Base-by-base conservation (phyloP, 2,797 vertebrate species). In the Oreochromis mossambicus region DNA sequence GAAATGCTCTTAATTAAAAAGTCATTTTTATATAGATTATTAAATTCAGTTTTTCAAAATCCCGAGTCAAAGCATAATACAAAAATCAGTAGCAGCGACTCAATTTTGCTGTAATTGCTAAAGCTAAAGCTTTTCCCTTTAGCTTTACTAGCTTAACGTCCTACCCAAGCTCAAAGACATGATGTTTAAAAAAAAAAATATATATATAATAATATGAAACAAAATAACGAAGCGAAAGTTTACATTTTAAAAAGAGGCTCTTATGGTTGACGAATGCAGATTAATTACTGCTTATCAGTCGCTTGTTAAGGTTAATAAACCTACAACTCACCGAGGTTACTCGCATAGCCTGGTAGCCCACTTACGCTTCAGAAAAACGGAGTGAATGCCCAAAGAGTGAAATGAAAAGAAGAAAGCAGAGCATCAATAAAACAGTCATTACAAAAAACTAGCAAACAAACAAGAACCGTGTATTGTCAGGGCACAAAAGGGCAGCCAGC, bases 61-160 rank as follows among this genome's bases (percentile, higher is more conserved):
- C 0, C 34, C 12, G 34, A 34, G 56, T 63, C 1, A 38, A 63
- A n/a, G 19, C 34, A 38, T 38, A 38, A 8, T 8, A 63, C 34
- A 13, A n/a, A 63, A 63, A 38, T 66, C 38, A 66, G 34, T 0
- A 41, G 36, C 34, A 66, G 61, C 14, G 61, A 41, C 2, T 26
- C 14, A 70, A 6, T 29, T 70, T 29, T 19, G 2, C 0, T 70
- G 0, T 26, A 46, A 5, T 46, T 17, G 66, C 46, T 17, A 17
- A 15, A 70, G 5, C 1, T 5, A 6, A 1, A 5, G 0, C 2
- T 2, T 70, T 26, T 7, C 7, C 21, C 21, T 26, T 41, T 43
- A 70, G 66, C 66, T 26, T 24, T 43, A 21, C 12, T 41, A 68
- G n/a, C 36, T 24, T 46, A 26, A 43, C 9, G 8, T 10, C 63